These are phyloP conservation scores for Teleogryllus oceanicus DNA, from an alignment of 2,888 invertebrate species.

Conservation along the genomic window DNA sequence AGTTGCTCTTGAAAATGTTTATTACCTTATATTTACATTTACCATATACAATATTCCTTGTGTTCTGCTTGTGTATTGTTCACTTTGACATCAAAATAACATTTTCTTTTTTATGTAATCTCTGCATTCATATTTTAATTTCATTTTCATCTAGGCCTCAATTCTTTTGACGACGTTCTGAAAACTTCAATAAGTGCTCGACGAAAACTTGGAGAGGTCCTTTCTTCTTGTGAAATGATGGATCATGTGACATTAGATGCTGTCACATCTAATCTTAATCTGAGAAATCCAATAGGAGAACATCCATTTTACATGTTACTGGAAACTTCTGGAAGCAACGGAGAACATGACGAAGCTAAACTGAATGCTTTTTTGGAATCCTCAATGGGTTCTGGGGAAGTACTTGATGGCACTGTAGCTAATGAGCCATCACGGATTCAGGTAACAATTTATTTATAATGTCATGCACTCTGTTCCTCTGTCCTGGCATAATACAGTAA, in stretches of 20 bases:
- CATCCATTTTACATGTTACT: slow-evolving; percentile 81
- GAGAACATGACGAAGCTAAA: slow-evolving; percentile 83
- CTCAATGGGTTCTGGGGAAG: slow-evolving; percentile 66
- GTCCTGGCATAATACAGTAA: too few species aligned
- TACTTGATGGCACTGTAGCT: slow-evolving; percentile 79
- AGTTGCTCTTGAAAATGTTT: not conserved
- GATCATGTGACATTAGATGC: slow-evolving; percentile 71
- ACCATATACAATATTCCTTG: not conserved
- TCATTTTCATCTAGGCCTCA: slow-evolving; percentile 57
- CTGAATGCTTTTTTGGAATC: slow-evolving; percentile 71
- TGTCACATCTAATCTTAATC: slow-evolving; percentile 58
- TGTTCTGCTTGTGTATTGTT: not conserved
- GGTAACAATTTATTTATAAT: slow-evolving; percentile 48
- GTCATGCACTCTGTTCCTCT: not conserved
- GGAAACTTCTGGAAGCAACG: slow-evolving; percentile 84
- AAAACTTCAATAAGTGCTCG: slow-evolving; percentile 72
- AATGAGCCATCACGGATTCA: slow-evolving; percentile 78
- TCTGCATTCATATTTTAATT: too few species aligned
- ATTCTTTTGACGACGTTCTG: slow-evolving; percentile 74
- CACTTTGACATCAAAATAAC: too few species aligned
- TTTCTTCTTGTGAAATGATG: slow-evolving; percentile 95
- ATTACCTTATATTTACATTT: not conserved
- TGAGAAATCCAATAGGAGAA: slow-evolving; percentile 48
- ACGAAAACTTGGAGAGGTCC: slow-evolving; percentile 74
- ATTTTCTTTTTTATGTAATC: too few species aligned